Evolutionary conservation across 2,113 vertebrate species (phyloP).

Genomic region (Amblyopsis rosae): DNA sequence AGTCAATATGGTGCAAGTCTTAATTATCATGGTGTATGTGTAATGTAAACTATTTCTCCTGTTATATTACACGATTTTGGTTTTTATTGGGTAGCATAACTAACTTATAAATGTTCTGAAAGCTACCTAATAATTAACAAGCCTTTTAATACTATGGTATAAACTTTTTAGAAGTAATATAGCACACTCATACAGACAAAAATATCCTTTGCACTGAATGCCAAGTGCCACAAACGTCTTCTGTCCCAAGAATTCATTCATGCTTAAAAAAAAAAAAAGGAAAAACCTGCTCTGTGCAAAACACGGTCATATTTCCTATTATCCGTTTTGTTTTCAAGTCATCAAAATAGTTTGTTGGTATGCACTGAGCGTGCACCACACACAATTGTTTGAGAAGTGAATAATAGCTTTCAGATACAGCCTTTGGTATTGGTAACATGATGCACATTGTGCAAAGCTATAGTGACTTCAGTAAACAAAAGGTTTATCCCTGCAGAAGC

Average conservation of each 20-base stretch:
- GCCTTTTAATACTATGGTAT: constrained; percentile 30
- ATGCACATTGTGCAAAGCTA: constrained; percentile 15
- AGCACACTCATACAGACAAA: constrained; percentile 24
- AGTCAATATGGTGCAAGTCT: constrained; percentile 13
- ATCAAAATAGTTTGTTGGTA: constrained; percentile 24
- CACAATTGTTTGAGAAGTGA: constrained; percentile 8
- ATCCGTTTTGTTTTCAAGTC: constrained; percentile 12
- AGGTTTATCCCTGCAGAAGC: constrained; percentile 4
- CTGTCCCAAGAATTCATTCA: not conserved
- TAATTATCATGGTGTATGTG: constrained; percentile 17
- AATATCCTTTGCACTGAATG: constrained; percentile 9
- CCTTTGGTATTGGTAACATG: constrained; percentile 27
- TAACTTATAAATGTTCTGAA: constrained; percentile 22
- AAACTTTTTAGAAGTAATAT: constrained; percentile 17
- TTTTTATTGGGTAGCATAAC: constrained; percentile 2
- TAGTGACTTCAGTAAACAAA: constrained; percentile 35
- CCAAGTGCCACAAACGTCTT: not conserved
- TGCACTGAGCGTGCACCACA: constrained; percentile 15
- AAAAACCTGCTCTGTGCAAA: constrained; percentile 9
- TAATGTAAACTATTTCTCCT: no score
- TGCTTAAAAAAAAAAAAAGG: constrained; percentile 20
- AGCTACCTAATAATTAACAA: constrained; percentile 1
- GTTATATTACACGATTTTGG: constrained; percentile 2
- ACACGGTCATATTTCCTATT: constrained; percentile 25
- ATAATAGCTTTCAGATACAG: constrained; percentile 4